These are phyloP conservation scores for Cottus gobio DNA, from an alignment of 2,113 vertebrate species.

Conservation along the genomic window DNA sequence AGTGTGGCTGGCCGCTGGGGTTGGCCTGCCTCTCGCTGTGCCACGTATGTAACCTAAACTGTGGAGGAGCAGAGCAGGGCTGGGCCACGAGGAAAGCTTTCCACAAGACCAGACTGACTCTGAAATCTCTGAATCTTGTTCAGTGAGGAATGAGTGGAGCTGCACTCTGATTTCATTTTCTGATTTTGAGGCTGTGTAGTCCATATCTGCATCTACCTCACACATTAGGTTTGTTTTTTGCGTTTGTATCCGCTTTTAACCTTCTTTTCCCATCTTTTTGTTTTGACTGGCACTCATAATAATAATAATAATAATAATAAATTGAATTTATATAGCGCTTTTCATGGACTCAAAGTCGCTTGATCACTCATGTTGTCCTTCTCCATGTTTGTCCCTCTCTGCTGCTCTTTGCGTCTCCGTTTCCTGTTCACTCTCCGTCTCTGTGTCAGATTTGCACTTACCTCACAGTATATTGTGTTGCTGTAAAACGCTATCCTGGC, in stretches of 20 bases:
- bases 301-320: too few species aligned
- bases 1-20: conserved; percentile 42
- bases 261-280: neutral
- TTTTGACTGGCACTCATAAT: neutral
- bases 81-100: conserved; percentile 51
- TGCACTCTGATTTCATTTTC: conserved; percentile 30
- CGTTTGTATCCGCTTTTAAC: neutral
- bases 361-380: neutral
- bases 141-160: conserved; percentile 43
- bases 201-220: conserved; percentile 18
- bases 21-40: conserved; percentile 52
- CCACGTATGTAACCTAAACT: conserved; percentile 73
- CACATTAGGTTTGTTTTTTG: neutral
- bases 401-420: neutral
- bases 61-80: conserved; percentile 46
- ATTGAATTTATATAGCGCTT: too few species aligned
- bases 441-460: conserved; percentile 28
- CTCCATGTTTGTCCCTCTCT: neutral
- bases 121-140: conserved; percentile 36
- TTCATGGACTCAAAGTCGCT: too few species aligned
- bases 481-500: conserved; percentile 52
- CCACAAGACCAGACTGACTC: conserved; percentile 44
- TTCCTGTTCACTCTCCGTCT: conserved; percentile 29
- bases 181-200: conserved; percentile 9
- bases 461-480: conserved; percentile 44